These are phyloP conservation scores for Apocrypta bakeri DNA, from an alignment of 1,140 invertebrate genomes.

Conservation along the genomic window DNA sequence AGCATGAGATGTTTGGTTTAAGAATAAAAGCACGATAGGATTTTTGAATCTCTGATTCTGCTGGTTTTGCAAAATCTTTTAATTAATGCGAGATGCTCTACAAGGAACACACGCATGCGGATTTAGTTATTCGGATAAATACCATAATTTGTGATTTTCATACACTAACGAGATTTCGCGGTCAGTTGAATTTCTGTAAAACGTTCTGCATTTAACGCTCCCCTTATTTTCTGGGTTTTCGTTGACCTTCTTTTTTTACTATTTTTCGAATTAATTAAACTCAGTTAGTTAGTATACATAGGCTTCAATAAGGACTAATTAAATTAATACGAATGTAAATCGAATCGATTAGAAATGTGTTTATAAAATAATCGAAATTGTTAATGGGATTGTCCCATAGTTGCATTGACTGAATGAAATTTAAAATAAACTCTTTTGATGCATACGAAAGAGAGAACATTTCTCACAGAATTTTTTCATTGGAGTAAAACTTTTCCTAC, in stretches of 20 bases:
- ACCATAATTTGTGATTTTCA: neutral
- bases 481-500: too few species aligned
- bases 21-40: too few species aligned
- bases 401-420: neutral
- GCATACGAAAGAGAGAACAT: too few species aligned
- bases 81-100: neutral
- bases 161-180: neutral
- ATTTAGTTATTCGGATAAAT: neutral
- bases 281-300: too few species aligned
- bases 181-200: neutral
- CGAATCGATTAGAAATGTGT: neutral
- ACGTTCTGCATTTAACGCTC: neutral
- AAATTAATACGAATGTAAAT: neutral
- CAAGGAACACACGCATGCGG: neutral
- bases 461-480: too few species aligned
- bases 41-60: too few species aligned
- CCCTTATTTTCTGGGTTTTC: neutral
- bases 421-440: neutral
- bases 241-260: neutral
- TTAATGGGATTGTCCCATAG: neutral
- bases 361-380: too few species aligned
- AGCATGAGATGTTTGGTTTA: too few species aligned
- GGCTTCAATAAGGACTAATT: too few species aligned
- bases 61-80: neutral
- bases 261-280: neutral